These are phyloP conservation scores for Camponotus floridanus DNA, from an alignment of 1,140 invertebrate genomes.

Conservation along the genomic window DNA sequence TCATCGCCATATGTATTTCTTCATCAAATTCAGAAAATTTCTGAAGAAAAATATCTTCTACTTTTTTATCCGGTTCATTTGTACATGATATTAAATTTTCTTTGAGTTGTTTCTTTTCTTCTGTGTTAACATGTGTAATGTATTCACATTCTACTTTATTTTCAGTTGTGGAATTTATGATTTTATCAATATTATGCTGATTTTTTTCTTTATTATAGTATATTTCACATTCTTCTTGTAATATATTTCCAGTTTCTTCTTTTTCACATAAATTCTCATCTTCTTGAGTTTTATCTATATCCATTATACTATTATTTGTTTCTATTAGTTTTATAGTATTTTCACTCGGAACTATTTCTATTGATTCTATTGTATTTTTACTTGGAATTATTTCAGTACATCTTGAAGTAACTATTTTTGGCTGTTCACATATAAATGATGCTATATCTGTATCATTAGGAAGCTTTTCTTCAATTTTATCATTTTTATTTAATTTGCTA, in stretches of 20 bases:
- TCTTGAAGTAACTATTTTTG: constrained; percentile 22
- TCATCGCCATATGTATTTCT: too few relatives aligned
- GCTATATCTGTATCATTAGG: constrained; percentile 9
- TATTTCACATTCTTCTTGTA: neutral
- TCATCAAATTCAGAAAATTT: neutral
- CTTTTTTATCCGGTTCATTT: neutral
- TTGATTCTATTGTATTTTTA: neutral
- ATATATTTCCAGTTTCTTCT: neutral
- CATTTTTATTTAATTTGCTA: neutral
- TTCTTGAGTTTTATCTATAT: constrained; percentile 9
- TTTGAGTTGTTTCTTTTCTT: neutral
- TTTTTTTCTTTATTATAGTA: neutral
- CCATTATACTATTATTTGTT: neutral
- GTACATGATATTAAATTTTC: neutral
- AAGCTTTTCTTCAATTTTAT: constrained; percentile 25
- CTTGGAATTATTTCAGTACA: neutral
- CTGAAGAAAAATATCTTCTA: neutral
- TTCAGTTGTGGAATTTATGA: neutral
- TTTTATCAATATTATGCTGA: constrained; percentile 8
- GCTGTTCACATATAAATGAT: constrained; percentile 41
- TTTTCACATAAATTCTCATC: neutral
- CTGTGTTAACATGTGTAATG: neutral
- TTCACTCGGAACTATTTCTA: neutral
- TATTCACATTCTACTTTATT: constrained; percentile 14
- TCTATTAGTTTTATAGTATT: neutral